Conservation (phyloP, 2,888 invertebrate genomes). For the Cheilosia pagana region DNA sequence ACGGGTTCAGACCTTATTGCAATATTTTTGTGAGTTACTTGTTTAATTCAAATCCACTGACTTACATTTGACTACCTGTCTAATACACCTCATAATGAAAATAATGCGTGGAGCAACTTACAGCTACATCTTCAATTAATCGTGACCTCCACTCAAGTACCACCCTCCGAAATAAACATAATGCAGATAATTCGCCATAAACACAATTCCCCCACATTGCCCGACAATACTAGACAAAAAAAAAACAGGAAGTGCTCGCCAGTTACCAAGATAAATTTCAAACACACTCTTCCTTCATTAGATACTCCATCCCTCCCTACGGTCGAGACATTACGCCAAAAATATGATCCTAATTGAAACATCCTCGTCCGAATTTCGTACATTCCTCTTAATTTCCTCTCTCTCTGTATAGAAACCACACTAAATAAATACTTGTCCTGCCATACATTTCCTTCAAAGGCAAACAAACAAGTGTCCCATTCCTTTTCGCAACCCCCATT, state of each 20-base stretch:
- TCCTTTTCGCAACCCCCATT: conserved; percentile 9
- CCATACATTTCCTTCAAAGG: conserved; percentile 38
- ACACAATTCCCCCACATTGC: not conserved
- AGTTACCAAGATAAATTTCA: not conserved
- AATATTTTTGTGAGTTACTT: too few species aligned
- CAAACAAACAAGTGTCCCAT: conserved; percentile 74
- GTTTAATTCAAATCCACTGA: too few species aligned
- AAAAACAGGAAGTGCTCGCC: not conserved
- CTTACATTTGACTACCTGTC: too few species aligned
- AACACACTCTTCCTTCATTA: conserved; percentile 12
- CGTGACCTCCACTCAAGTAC: too few species aligned
- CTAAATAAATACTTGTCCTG: conserved; percentile 64
- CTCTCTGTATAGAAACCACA: conserved; percentile 27
- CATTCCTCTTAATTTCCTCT: conserved; percentile 18
- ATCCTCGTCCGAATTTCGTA: conserved; percentile 25
- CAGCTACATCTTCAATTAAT: too few species aligned
- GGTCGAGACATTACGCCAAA: conserved; percentile 16
- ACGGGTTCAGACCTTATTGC: too few species aligned
- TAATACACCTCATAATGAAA: too few species aligned
- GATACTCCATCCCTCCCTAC: conserved; percentile 1
- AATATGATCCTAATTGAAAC: conserved; percentile 67
- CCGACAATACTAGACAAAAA: not conserved
- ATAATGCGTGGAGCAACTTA: too few species aligned
- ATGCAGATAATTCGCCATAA: not conserved
- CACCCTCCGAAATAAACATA: not conserved